Percentiles rank a stretch among this genome's conserved stretches.
phyloP scores from a whole-genome alignment of 2,113 vertebrate genomes.

The Galeopterus variegatus region DNA sequence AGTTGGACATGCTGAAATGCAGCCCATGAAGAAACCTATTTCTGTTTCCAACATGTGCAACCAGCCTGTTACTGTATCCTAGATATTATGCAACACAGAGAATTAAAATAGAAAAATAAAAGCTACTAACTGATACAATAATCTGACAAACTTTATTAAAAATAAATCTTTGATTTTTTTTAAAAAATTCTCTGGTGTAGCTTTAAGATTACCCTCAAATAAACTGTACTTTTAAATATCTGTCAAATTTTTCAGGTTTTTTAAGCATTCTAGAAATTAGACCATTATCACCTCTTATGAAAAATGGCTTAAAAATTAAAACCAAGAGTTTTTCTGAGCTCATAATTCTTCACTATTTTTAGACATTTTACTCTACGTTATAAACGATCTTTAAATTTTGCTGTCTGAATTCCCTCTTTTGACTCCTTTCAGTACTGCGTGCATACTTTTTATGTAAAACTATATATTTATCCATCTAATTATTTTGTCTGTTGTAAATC shows the following conservation, averaged over 20 bases:
- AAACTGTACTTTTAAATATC: background rate
- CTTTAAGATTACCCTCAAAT: background rate
- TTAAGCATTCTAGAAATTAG: conserved; percentile 51
- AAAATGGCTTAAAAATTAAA: conserved; percentile 46
- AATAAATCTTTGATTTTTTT: background rate
- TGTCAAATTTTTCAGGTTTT: background rate
- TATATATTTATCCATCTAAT: background rate
- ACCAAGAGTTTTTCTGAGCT: background rate
- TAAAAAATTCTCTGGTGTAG: background rate
- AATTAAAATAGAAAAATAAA: conserved; percentile 18
- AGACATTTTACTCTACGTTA: background rate
- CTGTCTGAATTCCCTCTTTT: background rate
- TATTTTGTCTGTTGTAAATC: conserved; percentile 66
- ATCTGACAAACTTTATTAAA: background rate
- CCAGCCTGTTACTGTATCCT: conserved; percentile 47
- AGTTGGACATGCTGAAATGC: background rate
- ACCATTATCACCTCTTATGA: background rate
- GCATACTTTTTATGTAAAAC: background rate
- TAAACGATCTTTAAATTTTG: background rate
- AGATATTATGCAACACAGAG: conserved; percentile 72
- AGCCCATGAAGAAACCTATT: conserved; percentile 64
- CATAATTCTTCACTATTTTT: background rate
- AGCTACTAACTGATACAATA: background rate
- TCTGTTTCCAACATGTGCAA: conserved; percentile 61
- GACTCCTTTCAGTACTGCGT: background rate